Evolutionary conservation across 2,113 vertebrate genomes (phyloP).

Genomic region (Peromyscus maniculatus): DNA sequence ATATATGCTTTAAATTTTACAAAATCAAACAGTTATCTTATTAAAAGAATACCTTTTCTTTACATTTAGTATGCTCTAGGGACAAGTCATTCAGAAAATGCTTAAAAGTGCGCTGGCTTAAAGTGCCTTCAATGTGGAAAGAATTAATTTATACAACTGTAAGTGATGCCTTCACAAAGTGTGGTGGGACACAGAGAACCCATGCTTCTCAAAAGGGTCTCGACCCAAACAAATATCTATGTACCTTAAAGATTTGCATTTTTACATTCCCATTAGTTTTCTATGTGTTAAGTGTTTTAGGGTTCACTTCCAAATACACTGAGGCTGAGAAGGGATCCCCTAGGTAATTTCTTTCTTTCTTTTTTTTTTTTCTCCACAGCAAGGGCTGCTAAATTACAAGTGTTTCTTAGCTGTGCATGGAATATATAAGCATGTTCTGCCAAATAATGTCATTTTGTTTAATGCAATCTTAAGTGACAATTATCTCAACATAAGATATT

Average conservation of each 20-base stretch:
- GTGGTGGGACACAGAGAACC: neutral
- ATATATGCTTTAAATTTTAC: neutral
- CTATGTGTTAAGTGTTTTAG: neutral
- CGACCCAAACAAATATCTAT: conserved; percentile 76
- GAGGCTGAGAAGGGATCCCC: neutral
- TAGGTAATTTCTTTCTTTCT: neutral
- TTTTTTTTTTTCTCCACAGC: conserved; percentile 2
- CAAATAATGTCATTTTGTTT: conserved; percentile 24
- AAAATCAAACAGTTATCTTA: neutral
- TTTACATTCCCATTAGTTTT: conserved; percentile 18
- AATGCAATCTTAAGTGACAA: neutral
- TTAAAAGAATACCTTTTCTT: neutral
- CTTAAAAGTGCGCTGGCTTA: neutral
- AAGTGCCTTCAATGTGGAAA: neutral
- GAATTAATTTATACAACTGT: neutral
- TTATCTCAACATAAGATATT: conserved; percentile 39
- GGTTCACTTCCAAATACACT: conserved; percentile 47
- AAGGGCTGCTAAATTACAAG: neutral
- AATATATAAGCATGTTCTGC: conserved; percentile 59
- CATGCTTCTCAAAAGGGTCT: conserved; percentile 48
- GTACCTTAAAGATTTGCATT: conserved; percentile 77
- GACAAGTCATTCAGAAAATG: neutral
- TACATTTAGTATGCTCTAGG: too few species aligned
- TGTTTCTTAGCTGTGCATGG: conserved; percentile 21
- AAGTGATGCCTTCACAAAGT: neutral